Percentiles rank a stretch among this genome's conserved stretches.
Evolutionary conservation across 2,113 vertebrate genomes (phyloP).

Genomic region (Sterrhoptilus dennistouni): DNA sequence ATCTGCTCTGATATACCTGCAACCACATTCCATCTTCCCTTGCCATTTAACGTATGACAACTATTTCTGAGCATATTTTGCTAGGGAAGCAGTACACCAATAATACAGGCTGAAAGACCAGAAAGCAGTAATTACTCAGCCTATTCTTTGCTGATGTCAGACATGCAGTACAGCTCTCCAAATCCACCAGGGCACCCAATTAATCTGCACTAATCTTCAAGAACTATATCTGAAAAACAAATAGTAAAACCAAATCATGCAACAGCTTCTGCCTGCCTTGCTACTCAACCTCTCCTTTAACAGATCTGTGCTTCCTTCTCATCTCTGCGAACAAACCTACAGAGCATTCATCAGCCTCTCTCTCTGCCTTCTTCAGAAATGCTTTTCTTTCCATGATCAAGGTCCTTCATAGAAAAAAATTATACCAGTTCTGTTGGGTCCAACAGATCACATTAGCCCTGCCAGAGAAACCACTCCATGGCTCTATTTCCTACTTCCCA

Average conservation of each 20-base stretch:
- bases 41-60: not conserved
- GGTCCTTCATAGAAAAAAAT: not conserved
- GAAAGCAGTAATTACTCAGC: slow-evolving; percentile 39
- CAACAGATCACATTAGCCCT: not conserved
- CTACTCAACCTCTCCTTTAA: not conserved
- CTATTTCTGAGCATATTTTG: not conserved
- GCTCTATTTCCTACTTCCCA: not conserved
- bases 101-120: slow-evolving; percentile 3
- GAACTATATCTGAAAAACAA: not conserved
- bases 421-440: not conserved
- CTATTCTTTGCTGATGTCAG: slow-evolving; percentile 32
- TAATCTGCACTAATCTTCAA: slow-evolving; percentile 40
- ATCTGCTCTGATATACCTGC: slow-evolving; percentile 15
- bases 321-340: not conserved
- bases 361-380: not conserved
- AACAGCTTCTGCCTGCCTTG: not conserved
- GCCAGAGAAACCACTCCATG: not conserved
- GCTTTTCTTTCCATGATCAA: not conserved
- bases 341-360: not conserved
- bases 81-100: not conserved
- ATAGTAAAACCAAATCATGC: not conserved
- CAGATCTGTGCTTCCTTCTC: not conserved
- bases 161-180: not conserved
- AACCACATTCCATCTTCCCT: slow-evolving; percentile 1
- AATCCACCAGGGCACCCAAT: slow-evolving; percentile 11